Evolutionary conservation across 2,888 invertebrate genomes (phyloP).

Genomic region (Caenorhabditis drosophilae): DNA sequence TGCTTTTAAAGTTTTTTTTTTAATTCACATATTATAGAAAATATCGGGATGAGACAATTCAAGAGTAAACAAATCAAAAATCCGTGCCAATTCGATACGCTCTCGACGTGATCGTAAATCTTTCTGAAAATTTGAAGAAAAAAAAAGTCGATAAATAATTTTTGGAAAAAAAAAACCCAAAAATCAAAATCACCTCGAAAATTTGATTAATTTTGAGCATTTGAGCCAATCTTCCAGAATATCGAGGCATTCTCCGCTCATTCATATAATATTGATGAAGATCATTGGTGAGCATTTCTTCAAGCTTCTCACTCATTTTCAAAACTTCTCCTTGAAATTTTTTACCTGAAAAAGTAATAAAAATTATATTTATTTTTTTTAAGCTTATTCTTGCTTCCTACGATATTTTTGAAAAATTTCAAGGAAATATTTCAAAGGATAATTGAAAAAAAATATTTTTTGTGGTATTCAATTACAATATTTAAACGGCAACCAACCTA

Average conservation of each 20-base stretch:
- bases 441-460: no score
- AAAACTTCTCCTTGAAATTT: not conserved
- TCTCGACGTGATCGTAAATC: constrained; percentile 1
- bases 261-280: constrained; percentile 5
- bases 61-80: constrained; percentile 2
- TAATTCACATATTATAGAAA: no score
- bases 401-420: no score
- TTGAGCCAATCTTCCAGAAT: not conserved
- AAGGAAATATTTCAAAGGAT: no score
- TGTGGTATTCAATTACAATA: no score
- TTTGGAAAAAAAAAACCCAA: not conserved
- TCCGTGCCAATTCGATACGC: not conserved
- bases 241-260: not conserved
- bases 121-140: constrained; percentile 1
- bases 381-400: no score
- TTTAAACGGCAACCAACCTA: no score
- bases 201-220: constrained; percentile 1
- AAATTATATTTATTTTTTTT: no score
- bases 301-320: not conserved
- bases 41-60: constrained; percentile 6
- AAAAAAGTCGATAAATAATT: not conserved
- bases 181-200: constrained; percentile 5
- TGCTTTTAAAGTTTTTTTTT: no score
- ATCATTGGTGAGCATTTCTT: not conserved
- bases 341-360: constrained; percentile 1